These are phyloP conservation scores for Etheostoma nigrum DNA, from an alignment of 2,797 vertebrate species.

Conservation along the genomic window DNA sequence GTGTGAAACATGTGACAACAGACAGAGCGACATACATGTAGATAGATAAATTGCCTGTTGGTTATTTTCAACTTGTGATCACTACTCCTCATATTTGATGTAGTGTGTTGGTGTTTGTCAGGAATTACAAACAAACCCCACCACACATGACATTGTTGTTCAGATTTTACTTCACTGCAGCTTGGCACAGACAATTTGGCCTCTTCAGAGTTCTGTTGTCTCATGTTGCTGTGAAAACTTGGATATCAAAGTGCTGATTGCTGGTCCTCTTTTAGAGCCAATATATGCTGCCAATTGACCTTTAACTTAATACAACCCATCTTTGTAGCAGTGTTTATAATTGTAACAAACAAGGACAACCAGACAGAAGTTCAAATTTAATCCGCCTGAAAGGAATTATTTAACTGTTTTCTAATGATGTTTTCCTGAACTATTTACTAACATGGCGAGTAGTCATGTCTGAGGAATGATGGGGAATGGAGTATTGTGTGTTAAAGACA, in stretches of 20 bases:
- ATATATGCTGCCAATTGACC: slow-evolving; percentile 29
- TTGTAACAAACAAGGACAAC: background rate
- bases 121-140: background rate
- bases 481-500: slow-evolving; percentile 3
- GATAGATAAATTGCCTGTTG: slow-evolving; percentile 1
- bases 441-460: slow-evolving; percentile 10
- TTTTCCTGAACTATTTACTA: slow-evolving; percentile 19
- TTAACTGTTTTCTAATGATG: slow-evolving; percentile 7
- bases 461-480: background rate
- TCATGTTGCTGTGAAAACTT: slow-evolving; percentile 34
- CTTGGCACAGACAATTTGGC: slow-evolving; percentile 22
- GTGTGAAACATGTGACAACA: slow-evolving; percentile 28
- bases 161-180: slow-evolving; percentile 10
- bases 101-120: slow-evolving; percentile 9
- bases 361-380: background rate
- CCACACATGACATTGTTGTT: slow-evolving; percentile 9
- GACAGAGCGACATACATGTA: background rate
- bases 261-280: slow-evolving; percentile 20
- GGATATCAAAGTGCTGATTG: slow-evolving; percentile 20
- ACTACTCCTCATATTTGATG: background rate
- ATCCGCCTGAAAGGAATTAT: background rate
- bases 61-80: slow-evolving; percentile 7
- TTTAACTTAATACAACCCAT: slow-evolving; percentile 5
- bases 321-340: slow-evolving; percentile 6
- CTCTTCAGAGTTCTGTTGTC: slow-evolving; percentile 17